These are phyloP conservation scores for Neodiprion virginianus DNA, from an alignment of 1,140 invertebrate species.

Conservation along the genomic window DNA sequence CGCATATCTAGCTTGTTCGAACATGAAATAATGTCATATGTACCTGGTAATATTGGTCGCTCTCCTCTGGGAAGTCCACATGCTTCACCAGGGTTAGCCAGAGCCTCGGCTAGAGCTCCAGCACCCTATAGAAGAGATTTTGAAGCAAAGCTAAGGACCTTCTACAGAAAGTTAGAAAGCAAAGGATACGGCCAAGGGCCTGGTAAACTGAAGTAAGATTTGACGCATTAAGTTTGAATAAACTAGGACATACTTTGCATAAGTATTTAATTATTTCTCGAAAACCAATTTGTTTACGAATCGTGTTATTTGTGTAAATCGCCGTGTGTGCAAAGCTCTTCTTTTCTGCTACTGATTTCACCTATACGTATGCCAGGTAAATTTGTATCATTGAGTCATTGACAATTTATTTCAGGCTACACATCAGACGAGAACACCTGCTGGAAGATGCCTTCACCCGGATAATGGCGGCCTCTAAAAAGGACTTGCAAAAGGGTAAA, in stretches of 20 bases:
- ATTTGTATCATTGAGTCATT: neutral
- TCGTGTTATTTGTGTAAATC: too few species aligned
- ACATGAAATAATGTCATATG: constrained; percentile 98
- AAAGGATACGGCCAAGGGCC: constrained; percentile 97
- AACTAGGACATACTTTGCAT: neutral
- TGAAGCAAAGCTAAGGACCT: constrained; percentile 93
- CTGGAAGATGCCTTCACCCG: constrained; percentile 96
- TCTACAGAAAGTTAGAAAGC: constrained; percentile 93
- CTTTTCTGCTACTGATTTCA: too few species aligned
- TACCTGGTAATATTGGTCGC: constrained; percentile 76
- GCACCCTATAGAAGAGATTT: constrained; percentile 92
- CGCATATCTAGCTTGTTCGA: constrained; percentile 85
- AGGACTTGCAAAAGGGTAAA: constrained; percentile 94
- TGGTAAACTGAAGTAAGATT: constrained; percentile 89
- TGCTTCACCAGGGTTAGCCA: constrained; percentile 77
- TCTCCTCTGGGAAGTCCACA: constrained; percentile 80
- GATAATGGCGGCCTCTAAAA: constrained; percentile 96
- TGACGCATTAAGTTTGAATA: neutral
- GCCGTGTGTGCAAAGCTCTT: too few species aligned
- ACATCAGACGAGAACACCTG: constrained; percentile 90
- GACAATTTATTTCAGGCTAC: constrained; percentile 70
- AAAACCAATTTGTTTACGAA: too few species aligned
- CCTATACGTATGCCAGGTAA: too few species aligned
- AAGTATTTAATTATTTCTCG: too few species aligned
- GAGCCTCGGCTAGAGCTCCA: constrained; percentile 79